Evolutionary conservation across 2,888 invertebrate genomes (phyloP).

Genomic region (Microctonus brassicae): DNA sequence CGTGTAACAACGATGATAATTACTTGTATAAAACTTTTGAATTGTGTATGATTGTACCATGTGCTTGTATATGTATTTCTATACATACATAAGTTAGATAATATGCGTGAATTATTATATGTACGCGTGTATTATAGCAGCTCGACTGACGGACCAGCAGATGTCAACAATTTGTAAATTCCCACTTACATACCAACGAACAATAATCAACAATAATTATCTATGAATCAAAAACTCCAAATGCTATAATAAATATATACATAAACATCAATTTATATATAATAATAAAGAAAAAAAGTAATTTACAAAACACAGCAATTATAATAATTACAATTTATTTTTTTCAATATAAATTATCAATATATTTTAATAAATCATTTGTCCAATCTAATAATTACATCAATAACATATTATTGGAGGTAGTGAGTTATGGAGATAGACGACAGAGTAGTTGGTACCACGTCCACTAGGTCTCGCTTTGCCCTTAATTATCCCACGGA

Average conservation of each 20-base stretch:
- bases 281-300: too few species aligned
- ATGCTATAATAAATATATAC: too few species aligned
- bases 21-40: slow-evolving; percentile 49
- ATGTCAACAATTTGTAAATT: slow-evolving; percentile 23
- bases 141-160: slow-evolving; percentile 19
- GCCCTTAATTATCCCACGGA: slow-evolving; percentile 21
- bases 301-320: too few species aligned
- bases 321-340: not conserved
- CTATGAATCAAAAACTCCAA: not conserved
- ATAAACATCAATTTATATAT: too few species aligned
- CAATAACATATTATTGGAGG: not conserved
- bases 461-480: not conserved
- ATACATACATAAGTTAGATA: too few species aligned
- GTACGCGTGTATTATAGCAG: slow-evolving; percentile 19
- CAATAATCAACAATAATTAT: not conserved
- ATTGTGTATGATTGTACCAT: not conserved
- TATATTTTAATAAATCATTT: not conserved
- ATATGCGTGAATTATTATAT: slow-evolving; percentile 9
- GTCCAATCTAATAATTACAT: slow-evolving; percentile 2
- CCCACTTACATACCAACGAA: not conserved
- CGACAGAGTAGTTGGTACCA: too few species aligned
- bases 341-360: not conserved
- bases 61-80: not conserved
- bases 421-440: not conserved
- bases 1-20: slow-evolving; percentile 63